Evolutionary conservation across 2,113 vertebrate species (phyloP).

Genomic region (Bubalus kerabau): DNA sequence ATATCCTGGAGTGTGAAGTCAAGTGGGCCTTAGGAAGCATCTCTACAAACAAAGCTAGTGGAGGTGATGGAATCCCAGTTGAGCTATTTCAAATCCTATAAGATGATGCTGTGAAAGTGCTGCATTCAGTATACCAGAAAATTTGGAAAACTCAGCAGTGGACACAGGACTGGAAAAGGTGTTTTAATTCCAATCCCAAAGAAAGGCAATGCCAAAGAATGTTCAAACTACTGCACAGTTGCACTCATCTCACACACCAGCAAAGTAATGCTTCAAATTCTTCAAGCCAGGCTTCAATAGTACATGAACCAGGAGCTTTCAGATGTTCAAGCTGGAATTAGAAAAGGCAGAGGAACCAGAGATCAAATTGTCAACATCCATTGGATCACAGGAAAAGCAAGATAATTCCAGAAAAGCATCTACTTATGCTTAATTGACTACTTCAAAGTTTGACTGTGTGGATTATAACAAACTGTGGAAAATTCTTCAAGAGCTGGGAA

Average conservation of each 20-base stretch:
- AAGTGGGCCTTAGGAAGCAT: not conserved
- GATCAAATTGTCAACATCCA: not conserved
- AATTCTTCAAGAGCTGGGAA: not conserved
- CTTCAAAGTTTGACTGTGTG: not conserved
- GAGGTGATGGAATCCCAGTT: not conserved
- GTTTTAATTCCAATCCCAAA: not conserved
- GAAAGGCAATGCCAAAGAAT: not conserved
- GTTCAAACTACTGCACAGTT: not conserved
- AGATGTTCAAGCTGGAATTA: not conserved
- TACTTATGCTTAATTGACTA: not conserved
- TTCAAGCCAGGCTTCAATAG: not conserved
- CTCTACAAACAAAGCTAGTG: not conserved
- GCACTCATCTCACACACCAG: not conserved
- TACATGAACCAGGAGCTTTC: not conserved
- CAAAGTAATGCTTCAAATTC: not conserved
- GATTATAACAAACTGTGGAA: not conserved
- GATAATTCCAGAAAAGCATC: not conserved
- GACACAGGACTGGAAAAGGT: not conserved
- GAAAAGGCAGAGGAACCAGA: not conserved
- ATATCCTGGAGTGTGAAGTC: not conserved
- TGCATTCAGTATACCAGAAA: not conserved
- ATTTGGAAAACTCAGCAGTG: not conserved
- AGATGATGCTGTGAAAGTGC: not conserved
- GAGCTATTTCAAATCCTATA: not conserved
- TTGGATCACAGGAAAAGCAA: not conserved